Evolutionary conservation across 2,113 vertebrate genomes (phyloP), one percentile per base, ranked within the genome.

Genomic region (Anser brachyrhynchus): DNA sequence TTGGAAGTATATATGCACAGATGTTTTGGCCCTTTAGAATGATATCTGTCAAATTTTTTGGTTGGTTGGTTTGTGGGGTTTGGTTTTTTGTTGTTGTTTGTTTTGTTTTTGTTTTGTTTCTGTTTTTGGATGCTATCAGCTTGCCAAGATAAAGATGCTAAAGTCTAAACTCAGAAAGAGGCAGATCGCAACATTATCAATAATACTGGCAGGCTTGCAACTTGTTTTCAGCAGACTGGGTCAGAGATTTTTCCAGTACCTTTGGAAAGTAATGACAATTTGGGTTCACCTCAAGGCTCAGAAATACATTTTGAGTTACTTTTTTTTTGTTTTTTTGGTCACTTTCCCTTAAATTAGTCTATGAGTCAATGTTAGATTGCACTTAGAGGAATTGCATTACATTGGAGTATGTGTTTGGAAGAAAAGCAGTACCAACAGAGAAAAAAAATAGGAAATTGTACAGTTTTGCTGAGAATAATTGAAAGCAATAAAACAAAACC

Each of bases 21-120:
- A 79, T 76, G 25, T 69, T 96, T 66, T 6, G 7, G 49, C 66
- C 67, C 95, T 90, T 55, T 41, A 11, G 5, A 87, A 66, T 81
- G 89, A 43, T 76, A 79, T 51, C 77, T 92, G 75, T 79, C 82
- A 91, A 35, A 25, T 46, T 92, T 95, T 88, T 93, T 52, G 49
- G 22, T 49, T 49, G 46, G 20, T 49, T 49, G 20, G 46, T 20
- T 49, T 49, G 20, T 49, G 46, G 44, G 16, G 6, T 44, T 21
- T 46, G 44, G 3, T 46, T 19, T 46, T 19, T 44, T 44, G 43
- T 44, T 46, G 44, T 46, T 46, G 44, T 20, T 46, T 39, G 39
- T 39, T 39, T 39, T 39, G 39, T 10, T 21, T 49, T 49, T 9
- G 46, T 21, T 49, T 49, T 49, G 44, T 18, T 44, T 44, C 18